phyloP scores from a whole-genome alignment of 2,797 vertebrate species.

The Gallinago nigripennis region DNA sequence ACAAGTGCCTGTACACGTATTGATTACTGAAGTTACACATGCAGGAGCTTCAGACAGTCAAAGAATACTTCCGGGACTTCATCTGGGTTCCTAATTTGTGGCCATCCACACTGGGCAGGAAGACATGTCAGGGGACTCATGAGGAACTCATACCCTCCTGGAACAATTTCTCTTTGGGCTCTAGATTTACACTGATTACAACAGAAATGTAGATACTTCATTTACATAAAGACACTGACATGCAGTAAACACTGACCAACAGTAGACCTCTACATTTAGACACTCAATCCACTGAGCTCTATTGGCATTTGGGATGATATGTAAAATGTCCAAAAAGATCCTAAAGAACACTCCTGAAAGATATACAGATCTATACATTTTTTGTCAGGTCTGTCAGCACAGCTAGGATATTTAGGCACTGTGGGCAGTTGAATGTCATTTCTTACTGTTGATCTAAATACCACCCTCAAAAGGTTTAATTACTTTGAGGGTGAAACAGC shows the following conservation, averaged over 20 bases:
- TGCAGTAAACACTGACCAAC: background rate
- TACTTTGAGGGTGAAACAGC: background rate
- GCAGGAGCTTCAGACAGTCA: fast-evolving
- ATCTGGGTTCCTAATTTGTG: background rate
- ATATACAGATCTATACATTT: background rate
- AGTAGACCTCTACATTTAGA: background rate
- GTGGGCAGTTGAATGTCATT: background rate
- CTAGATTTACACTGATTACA: background rate
- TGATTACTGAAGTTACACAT: background rate
- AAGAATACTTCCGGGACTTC: background rate
- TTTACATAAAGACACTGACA: background rate
- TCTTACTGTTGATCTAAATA: background rate
- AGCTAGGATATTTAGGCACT: background rate
- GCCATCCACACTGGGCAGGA: background rate
- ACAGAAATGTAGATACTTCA: background rate
- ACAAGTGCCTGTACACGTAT: fast-evolving
- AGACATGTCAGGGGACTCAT: background rate
- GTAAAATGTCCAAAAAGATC: background rate
- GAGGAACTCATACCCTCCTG: background rate
- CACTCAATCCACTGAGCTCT: fast-evolving
- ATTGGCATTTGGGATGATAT: background rate
- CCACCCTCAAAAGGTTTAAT: background rate
- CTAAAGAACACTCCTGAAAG: background rate
- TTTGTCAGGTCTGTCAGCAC: background rate
- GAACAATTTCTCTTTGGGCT: background rate